phyloP scores from a whole-genome alignment of 2,797 vertebrate species.

The Scarus forsteni region DNA sequence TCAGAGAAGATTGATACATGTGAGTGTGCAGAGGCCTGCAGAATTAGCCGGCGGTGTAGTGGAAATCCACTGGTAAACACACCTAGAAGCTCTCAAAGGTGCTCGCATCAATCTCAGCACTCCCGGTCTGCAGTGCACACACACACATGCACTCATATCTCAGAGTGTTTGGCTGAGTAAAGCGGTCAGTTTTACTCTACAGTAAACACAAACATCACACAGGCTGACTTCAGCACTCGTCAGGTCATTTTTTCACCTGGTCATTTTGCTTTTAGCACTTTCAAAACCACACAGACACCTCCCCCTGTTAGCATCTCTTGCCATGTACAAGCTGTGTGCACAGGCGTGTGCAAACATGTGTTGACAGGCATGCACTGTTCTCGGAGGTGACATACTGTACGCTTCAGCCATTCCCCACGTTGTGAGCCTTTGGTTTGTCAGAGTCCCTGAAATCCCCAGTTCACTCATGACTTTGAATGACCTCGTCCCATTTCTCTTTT shows the following conservation, averaged over 20 bases:
- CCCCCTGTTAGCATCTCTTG: conserved; percentile 9
- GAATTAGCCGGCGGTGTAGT: conserved; percentile 76
- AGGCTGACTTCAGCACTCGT: conserved; percentile 42
- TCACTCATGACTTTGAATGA: conserved; percentile 52
- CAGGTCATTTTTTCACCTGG: conserved; percentile 39
- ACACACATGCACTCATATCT: conserved; percentile 31
- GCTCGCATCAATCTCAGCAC: conserved; percentile 60
- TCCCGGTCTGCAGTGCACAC: conserved; percentile 24
- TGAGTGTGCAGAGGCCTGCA: conserved; percentile 64
- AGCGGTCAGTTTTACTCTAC: conserved; percentile 38
- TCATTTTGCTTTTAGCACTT: conserved; percentile 64
- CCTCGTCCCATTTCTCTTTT: conserved; percentile 25
- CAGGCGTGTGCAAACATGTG: conserved; percentile 35
- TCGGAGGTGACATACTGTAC: conserved; percentile 20
- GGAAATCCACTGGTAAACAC: conserved; percentile 75
- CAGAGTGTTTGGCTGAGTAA: conserved; percentile 50
- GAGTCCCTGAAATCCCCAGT: conserved; percentile 21
- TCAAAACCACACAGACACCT: conserved; percentile 27
- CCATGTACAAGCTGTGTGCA: conserved; percentile 29
- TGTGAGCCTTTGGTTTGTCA: conserved; percentile 23
- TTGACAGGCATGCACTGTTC: conserved; percentile 38
- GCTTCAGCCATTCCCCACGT: conserved; percentile 31
- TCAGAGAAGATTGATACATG: conserved; percentile 81
- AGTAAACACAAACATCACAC: conserved; percentile 36
- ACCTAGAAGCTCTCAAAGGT: conserved; percentile 68